Evolutionary conservation across 2,888 invertebrate species (phyloP), one percentile per base, ranked within the genome.

Genomic region (Ichneumoninae sp.): DNA sequence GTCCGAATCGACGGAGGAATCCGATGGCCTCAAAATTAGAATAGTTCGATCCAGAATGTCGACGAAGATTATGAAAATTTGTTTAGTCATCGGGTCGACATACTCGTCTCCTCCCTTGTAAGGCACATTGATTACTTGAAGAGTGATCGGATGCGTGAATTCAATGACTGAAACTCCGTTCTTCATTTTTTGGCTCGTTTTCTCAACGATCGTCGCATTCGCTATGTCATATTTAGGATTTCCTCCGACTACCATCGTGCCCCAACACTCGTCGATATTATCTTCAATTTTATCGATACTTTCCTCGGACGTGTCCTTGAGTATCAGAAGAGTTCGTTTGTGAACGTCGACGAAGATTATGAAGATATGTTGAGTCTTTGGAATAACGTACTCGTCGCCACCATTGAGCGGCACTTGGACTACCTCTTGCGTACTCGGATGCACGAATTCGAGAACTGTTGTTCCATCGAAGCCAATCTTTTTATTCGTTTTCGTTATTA

Each of bases 311-410:
- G 0, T 10, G 19, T 16, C 65, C 19, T 19, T 66, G 16, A 44
- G 16, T 66, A 80, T 57, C 13, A 80, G 44, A 16, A 70, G 44
- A 22, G 81, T 76, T 52, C 66, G 62, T 1, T 54, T 66, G 44
- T 22, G 1, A 30, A 13, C 1, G 13, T 71, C 76, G 10, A 82
- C 71, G 54, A 66, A 82, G n/a, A 82, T 82, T 4, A 71, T 44
- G 36, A 71, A 82, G 22, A 71, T 22, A 33, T 71, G n/a, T 13
- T 57, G 40, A 0, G 75, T 81, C 7, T 26, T 19, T 4, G 54
- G 68, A 7, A 22, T 16, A 13, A 68, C 50, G 40, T 77, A 69
- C 33, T 80, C 83, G 40, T 83, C 83, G 10, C 68, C 72, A 33
- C 30, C 54, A 0, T 13, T 1, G 1, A 26, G 30, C 0, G 76